phyloP scores from a whole-genome alignment of 2,888 invertebrate species.

The Girardia tigrina region DNA sequence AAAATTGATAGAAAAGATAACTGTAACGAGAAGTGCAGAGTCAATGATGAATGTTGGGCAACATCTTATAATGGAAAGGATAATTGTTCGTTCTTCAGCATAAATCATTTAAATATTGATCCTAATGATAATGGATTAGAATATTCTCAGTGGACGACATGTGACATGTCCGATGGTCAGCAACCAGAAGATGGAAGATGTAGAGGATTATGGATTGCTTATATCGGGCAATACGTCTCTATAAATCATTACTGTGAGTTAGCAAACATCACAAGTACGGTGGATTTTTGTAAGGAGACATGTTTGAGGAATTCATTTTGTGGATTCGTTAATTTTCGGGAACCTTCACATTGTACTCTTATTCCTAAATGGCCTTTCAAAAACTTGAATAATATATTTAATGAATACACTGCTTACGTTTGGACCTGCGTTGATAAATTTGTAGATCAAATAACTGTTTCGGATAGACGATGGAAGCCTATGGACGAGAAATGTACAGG shows the following conservation, averaged over 20 bases:
- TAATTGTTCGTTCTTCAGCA: not conserved
- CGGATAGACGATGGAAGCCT: not conserved
- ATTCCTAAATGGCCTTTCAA: not conserved
- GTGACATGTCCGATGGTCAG: not conserved
- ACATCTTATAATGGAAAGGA: not conserved
- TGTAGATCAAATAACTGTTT: not conserved
- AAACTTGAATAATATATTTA: too few relatives aligned
- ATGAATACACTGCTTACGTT: not conserved
- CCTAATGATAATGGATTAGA: not conserved
- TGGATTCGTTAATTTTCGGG: not conserved
- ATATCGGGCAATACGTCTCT: not conserved
- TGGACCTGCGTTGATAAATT: not conserved
- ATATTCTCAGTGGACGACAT: not conserved
- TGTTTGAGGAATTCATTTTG: not conserved
- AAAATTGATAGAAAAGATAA: not conserved
- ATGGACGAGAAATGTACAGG: slow-evolving; percentile 8
- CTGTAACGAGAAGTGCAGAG: not conserved
- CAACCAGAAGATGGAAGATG: not conserved
- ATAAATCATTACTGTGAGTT: not conserved
- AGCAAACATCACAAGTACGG: not conserved
- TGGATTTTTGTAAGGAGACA: not conserved
- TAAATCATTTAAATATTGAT: not conserved
- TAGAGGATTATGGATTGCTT: not conserved
- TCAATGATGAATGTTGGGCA: not conserved
- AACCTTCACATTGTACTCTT: not conserved